These are phyloP conservation scores for Scaptomyza parva DNA, from an alignment of 2,888 invertebrate species.

Conservation along the genomic window DNA sequence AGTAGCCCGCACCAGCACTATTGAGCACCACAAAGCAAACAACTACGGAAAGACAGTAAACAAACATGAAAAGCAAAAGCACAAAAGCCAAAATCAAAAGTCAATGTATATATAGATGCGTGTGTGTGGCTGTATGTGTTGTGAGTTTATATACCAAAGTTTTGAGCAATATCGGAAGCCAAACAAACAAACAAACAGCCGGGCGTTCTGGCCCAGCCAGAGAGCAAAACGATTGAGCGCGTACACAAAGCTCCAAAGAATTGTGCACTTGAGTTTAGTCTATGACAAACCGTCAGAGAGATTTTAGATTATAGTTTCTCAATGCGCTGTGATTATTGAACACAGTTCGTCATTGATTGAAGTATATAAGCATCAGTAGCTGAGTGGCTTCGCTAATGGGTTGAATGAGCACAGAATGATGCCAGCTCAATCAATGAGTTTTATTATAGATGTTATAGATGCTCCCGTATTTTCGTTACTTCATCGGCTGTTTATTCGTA, in stretches of 20 bases:
- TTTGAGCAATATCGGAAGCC: conserved; percentile 60
- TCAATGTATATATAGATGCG: conserved; percentile 26
- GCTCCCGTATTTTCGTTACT: conserved; percentile 1
- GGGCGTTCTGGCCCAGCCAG: conserved; percentile 51
- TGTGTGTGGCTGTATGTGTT: conserved; percentile 6
- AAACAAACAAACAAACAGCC: conserved; percentile 64
- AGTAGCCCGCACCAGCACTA: conserved; percentile 11
- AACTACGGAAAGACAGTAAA: conserved; percentile 61
- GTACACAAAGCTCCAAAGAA: conserved; percentile 32
- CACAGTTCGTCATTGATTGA: conserved; percentile 54
- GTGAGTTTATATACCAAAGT: conserved; percentile 35
- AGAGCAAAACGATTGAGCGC: conserved; percentile 30
- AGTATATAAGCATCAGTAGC: background rate
- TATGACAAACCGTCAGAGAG: too few species aligned
- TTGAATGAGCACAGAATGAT: conserved; percentile 17
- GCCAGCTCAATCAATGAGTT: conserved; percentile 18
- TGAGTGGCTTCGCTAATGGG: conserved; percentile 6
- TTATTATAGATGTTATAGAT: conserved; percentile 8
- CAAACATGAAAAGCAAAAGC: conserved; percentile 62
- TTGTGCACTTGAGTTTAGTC: conserved; percentile 38
- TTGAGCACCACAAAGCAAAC: conserved; percentile 51
- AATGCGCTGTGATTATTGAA: conserved; percentile 53
- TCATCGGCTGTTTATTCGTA: conserved; percentile 19
- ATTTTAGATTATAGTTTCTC: conserved; percentile 21
- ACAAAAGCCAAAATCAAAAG: conserved; percentile 59